Conservation (phyloP, 2,888 invertebrate species). For the Hipparchia semele region DNA sequence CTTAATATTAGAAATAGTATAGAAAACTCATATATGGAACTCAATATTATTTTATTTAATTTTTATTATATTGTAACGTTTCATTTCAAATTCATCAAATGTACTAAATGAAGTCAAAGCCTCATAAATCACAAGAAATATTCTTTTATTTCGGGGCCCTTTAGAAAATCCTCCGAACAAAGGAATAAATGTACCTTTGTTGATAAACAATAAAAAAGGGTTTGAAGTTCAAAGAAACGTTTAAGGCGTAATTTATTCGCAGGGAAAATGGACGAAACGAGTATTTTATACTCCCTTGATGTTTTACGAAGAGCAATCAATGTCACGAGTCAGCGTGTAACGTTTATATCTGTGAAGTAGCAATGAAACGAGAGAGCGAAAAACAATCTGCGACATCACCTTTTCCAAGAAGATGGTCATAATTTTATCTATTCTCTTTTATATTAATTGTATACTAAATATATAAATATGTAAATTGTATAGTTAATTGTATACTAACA, state of each 20-base stretch:
- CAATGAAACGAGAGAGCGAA: neutral
- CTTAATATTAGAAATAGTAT: no score
- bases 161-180: slow-evolving; percentile 24
- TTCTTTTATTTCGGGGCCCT: slow-evolving; percentile 22
- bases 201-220: slow-evolving; percentile 33
- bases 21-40: no score
- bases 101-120: slow-evolving; percentile 13
- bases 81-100: slow-evolving; percentile 4
- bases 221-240: slow-evolving; percentile 35
- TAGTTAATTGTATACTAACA: no score
- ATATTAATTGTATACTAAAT: no score
- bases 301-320: slow-evolving; percentile 21
- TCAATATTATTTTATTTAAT: no score
- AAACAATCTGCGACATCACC: neutral
- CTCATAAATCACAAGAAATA: slow-evolving; percentile 25
- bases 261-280: slow-evolving; percentile 25
- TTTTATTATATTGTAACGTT: neutral
- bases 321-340: neutral
- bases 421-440: no score
- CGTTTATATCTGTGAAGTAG: slow-evolving; percentile 10
- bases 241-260: slow-evolving; percentile 33
- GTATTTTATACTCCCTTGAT: slow-evolving; percentile 20
- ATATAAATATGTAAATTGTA: no score
- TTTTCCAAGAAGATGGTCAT: no score
- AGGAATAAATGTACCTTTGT: slow-evolving; percentile 33